These are phyloP conservation scores for Elephas maximus DNA, from an alignment of 2,113 vertebrate genomes.

Conservation along the genomic window DNA sequence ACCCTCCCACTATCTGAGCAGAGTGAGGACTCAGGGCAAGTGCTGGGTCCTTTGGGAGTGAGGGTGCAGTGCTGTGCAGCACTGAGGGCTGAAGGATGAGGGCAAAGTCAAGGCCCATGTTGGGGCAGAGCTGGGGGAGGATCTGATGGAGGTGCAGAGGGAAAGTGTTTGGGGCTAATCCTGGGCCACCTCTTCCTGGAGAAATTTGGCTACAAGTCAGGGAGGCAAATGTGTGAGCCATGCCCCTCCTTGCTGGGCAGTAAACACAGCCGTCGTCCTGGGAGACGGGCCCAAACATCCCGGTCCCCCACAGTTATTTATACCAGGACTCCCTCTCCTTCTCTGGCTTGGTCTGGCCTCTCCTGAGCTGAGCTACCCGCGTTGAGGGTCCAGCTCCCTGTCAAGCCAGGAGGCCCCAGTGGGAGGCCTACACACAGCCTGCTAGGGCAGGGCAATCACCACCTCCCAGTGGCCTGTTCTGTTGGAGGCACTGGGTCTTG, in stretches of 20 bases:
- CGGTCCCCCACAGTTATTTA: constrained; percentile 84
- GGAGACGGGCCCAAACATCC: constrained; percentile 81
- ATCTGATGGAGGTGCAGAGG: constrained; percentile 28
- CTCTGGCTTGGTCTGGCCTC: constrained; percentile 66
- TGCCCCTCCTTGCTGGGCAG: constrained; percentile 56
- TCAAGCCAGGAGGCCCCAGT: neutral
- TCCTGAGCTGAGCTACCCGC: constrained; percentile 42
- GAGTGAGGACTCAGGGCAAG: neutral
- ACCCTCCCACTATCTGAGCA: neutral
- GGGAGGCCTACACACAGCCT: neutral
- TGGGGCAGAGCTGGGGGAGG: neutral
- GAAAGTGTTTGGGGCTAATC: constrained; percentile 72
- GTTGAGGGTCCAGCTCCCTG: neutral
- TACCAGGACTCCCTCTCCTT: constrained; percentile 81
- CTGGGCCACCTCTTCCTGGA: constrained; percentile 79
- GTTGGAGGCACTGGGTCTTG: neutral
- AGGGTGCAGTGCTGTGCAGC: neutral
- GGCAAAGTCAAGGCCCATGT: neutral
- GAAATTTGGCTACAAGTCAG: constrained; percentile 85
- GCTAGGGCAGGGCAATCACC: neutral
- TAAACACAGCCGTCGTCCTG: constrained; percentile 81
- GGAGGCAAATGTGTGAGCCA: constrained; percentile 84
- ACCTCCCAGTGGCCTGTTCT: neutral
- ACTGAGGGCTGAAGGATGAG: neutral
- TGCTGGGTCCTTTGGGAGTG: neutral